Conservation (phyloP, 2,888 invertebrate species). For the Cephus runcator region DNA sequence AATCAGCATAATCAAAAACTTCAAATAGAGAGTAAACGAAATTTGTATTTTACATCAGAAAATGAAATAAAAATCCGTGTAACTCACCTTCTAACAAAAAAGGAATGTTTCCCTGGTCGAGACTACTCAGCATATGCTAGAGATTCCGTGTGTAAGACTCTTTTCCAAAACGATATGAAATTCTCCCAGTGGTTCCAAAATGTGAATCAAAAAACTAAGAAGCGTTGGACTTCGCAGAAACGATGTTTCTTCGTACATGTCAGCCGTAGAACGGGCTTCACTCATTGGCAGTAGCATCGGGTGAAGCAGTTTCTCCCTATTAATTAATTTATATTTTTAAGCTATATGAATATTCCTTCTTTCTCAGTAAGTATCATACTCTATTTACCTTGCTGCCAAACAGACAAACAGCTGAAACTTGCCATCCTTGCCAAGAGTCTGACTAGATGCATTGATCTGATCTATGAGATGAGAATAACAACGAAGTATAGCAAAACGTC, state of each 20-base stretch:
- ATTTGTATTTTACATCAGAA: not conserved
- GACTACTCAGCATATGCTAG: constrained; percentile 59
- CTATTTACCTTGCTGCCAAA: constrained; percentile 83
- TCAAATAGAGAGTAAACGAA: not conserved
- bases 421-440: constrained; percentile 95
- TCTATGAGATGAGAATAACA: constrained; percentile 90
- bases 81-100: constrained; percentile 9
- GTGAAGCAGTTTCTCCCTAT: constrained; percentile 88
- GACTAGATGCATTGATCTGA: constrained; percentile 86
- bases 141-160: constrained; percentile 80
- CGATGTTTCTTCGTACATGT: constrained; percentile 97
- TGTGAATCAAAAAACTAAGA: constrained; percentile 88
- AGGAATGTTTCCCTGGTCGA: not conserved
- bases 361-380: too few relatives aligned
- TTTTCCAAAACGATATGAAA: constrained; percentile 89
- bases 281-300: constrained; percentile 93
- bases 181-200: constrained; percentile 89
- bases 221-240: constrained; percentile 90
- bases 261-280: constrained; percentile 84
- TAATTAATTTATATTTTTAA: not conserved
- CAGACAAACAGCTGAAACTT: constrained; percentile 98
- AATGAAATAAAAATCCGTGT: too few relatives aligned
- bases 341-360: not conserved
- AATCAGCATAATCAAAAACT: not conserved
- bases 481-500: constrained; percentile 76